Conservation (phyloP, 92 coral and sea anemone species). For the Palythoa heliodiscus region DNA sequence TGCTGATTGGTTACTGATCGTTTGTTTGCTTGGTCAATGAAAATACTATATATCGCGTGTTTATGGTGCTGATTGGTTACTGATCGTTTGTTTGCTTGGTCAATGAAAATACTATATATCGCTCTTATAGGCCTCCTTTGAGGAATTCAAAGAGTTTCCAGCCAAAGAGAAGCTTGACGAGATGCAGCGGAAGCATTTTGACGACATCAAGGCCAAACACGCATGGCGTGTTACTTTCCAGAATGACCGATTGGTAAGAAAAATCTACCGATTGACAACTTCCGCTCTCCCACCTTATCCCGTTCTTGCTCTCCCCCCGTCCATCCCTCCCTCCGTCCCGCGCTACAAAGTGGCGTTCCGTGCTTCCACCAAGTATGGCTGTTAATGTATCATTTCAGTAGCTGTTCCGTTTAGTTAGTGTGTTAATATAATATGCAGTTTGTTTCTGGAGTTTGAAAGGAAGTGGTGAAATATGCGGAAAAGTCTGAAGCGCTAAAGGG, state of each 20-base stretch:
- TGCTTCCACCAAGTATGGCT: neutral
- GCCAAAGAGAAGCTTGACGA: conserved; percentile 66
- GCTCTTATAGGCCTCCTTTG: conserved; percentile 70
- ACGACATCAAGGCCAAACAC: conserved; percentile 53
- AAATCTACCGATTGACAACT: neutral
- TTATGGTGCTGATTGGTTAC: no score
- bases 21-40: neutral
- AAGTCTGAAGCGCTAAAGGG: no score
- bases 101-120: neutral
- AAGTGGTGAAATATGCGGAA: no score
- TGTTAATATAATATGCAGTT: no score
- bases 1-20: no score
- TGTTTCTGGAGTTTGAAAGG: no score
- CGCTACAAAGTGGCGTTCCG: neutral
- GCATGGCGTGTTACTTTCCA: conserved; percentile 47
- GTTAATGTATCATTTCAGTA: no score
- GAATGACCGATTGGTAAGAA: conserved; percentile 64
- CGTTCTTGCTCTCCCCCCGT: neutral
- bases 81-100: neutral
- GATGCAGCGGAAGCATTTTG: conserved; percentile 71
- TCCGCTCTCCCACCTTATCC: neutral
- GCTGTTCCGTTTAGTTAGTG: no score
- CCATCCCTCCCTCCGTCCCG: neutral
- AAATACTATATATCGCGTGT: neutral
- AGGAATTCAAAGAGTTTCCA: conserved; percentile 76